Conservation (phyloP, 92 coral and sea anemone genomes). For the Actinernus sp. region DNA sequence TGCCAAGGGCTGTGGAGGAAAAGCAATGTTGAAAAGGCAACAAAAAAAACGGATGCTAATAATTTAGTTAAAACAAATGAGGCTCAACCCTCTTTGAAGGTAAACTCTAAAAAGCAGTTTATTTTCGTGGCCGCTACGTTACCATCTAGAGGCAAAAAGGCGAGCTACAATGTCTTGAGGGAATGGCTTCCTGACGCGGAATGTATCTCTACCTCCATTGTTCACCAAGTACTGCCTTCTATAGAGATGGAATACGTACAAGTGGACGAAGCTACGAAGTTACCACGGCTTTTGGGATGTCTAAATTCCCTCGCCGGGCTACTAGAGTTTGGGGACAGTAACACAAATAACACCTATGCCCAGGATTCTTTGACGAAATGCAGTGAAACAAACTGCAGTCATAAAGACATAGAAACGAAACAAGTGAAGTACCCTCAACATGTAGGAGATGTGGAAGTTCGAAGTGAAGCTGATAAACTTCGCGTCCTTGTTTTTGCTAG, state of each 20-base stretch:
- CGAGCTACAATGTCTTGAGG: constrained; percentile 68
- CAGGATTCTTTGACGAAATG: background rate
- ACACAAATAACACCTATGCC: background rate
- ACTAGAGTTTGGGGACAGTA: background rate
- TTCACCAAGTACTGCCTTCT: constrained; percentile 80
- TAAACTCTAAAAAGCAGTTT: constrained; percentile 69
- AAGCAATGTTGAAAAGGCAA: background rate
- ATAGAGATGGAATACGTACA: constrained; percentile 62
- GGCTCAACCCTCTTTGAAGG: background rate
- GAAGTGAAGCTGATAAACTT: constrained; percentile 2
- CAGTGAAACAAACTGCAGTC: background rate
- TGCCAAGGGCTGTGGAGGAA: constrained; percentile 2
- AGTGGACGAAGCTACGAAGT: constrained; percentile 63
- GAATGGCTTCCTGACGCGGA: constrained; percentile 77
- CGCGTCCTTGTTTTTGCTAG: constrained; percentile 88
- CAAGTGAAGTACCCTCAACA: background rate
- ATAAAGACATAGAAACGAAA: background rate
- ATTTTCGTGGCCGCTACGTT: constrained; percentile 95
- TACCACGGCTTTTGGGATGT: constrained; percentile 53
- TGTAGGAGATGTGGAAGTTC: background rate
- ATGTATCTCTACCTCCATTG: constrained; percentile 55
- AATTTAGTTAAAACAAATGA: background rate
- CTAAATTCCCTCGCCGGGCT: constrained; percentile 59
- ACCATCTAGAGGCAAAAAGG: constrained; percentile 86
- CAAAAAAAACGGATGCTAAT: background rate